Evolutionary conservation across 2,888 invertebrate species (phyloP), one percentile per base, ranked within the genome.

Genomic region (Antheraea yamamai): DNA sequence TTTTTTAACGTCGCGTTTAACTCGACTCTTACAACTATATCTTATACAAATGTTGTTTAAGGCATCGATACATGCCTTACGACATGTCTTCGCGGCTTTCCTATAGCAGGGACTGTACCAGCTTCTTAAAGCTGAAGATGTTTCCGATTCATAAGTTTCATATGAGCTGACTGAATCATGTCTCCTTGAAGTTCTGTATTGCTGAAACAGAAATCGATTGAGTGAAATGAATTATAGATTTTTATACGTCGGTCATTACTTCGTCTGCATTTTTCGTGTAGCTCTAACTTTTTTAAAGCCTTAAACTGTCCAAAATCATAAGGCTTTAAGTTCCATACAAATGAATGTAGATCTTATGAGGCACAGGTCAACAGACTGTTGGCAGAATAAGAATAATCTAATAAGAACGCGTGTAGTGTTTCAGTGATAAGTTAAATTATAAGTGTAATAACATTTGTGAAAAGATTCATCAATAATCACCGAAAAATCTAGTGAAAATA

Each of bases 1-100:
- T 35, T 79, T 86, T 75, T 83, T 89, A 2, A 87, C 84, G 0
- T 73, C 72, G 1, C 74, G 84, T 72, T 84, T 89, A 77, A 88
- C 78, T 12, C 77, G 80, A 1, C 64, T 80, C 3, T 75, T 82
- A 73, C 90, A 91, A 12, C 76, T 77, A 58, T 82, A 87, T 0
- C 77, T 74, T 0, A 55, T 12, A 52, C 89, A 91, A 0, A 81
- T 78, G 18, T 75, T 77, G 58, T 80, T 84, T 8, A 77, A 77
- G 0, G 88, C 84, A 2, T 39, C 75, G 8, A 39, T 71, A 47
- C 89, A 89, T 0, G 88, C 87, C 26, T 84, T 84, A 7, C 39
- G 79, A 74, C 89, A 89, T 0, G 55, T 35, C 74, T 82, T 87
- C 0, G 80, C 72, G 3, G 79, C 81, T 61, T 72, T 79, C 18